Percentiles rank a stretch among this genome's conserved stretches.
These are phyloP conservation scores for Perca fluviatilis DNA, from an alignment of 2,113 vertebrate species.

Conservation along the genomic window DNA sequence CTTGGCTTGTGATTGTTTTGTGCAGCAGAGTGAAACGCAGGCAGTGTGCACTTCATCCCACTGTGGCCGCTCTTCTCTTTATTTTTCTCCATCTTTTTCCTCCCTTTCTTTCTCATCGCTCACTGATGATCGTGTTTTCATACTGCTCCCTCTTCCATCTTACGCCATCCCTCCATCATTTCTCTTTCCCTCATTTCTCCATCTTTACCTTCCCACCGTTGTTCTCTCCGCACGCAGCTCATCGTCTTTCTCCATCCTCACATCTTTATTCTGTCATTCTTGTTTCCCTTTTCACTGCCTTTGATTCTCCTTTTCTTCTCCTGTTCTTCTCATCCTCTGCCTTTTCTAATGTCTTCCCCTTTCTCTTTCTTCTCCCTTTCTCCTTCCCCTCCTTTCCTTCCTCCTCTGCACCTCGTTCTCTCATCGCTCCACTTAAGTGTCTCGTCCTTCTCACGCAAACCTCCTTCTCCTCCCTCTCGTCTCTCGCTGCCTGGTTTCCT, in stretches of 20 bases:
- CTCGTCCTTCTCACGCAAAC: constrained; percentile 1
- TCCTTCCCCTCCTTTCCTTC: neutral
- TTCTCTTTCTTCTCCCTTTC: neutral
- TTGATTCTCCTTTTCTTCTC: neutral
- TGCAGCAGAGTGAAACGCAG: constrained; percentile 64
- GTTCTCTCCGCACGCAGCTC: neutral
- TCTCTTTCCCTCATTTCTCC: neutral
- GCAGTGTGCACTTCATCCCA: constrained; percentile 26
- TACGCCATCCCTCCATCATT: neutral
- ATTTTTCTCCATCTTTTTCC: constrained; percentile 18
- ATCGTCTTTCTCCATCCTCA: too few relatives aligned
- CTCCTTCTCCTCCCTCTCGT: neutral
- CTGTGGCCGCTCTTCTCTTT: constrained; percentile 8
- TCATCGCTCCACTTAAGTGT: neutral
- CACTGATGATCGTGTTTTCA: neutral
- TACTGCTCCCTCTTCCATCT: neutral
- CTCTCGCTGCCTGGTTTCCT: constrained; percentile 14
- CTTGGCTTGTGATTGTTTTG: constrained; percentile 61
- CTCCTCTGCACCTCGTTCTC: neutral
- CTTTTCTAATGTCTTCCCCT: too few relatives aligned
- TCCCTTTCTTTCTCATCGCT: constrained; percentile 3
- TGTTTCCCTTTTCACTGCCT: neutral
- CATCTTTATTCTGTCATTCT: neutral
- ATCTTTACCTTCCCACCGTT: neutral
- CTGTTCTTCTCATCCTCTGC: neutral